Conservation (phyloP, 2,797 vertebrate species). For the Streptopelia turtur region DNA sequence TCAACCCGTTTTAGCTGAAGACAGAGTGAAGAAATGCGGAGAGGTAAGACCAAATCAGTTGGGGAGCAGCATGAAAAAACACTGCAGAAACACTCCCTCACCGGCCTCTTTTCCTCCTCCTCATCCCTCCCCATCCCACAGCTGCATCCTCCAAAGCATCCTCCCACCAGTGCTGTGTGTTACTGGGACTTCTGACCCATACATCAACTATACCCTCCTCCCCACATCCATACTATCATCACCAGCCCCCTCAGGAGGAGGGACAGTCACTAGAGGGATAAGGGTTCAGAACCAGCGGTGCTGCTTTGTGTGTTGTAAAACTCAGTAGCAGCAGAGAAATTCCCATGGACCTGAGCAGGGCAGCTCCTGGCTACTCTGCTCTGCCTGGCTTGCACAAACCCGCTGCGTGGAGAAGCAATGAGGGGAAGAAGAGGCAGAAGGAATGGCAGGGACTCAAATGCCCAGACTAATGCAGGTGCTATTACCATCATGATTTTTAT, state of each 20-base stretch:
- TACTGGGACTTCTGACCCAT: not conserved
- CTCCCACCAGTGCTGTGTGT: not conserved
- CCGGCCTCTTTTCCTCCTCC: not conserved
- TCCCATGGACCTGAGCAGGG: not conserved
- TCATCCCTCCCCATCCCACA: not conserved
- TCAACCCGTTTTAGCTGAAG: not conserved
- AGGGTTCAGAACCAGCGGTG: not conserved
- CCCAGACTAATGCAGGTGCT: not conserved
- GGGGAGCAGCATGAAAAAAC: not conserved
- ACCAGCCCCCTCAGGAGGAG: rapidly evolving
- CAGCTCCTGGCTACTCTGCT: not conserved
- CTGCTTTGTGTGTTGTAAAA: not conserved
- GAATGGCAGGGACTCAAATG: not conserved
- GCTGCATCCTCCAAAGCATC: not conserved
- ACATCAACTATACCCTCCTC: not conserved
- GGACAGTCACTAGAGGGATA: not conserved
- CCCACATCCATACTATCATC: not conserved
- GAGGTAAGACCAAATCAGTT: not conserved
- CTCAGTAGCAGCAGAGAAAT: not conserved
- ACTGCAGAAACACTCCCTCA: not conserved
- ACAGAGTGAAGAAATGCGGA: not conserved
- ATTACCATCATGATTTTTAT: conserved; percentile 29
- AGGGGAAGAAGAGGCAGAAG: not conserved
- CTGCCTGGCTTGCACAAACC: not conserved
- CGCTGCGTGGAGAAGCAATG: not conserved